Evolutionary conservation across 1,140 invertebrate genomes (phyloP), one percentile per base, ranked within the genome.

Genomic region (Macrocentrus cingulum): DNA sequence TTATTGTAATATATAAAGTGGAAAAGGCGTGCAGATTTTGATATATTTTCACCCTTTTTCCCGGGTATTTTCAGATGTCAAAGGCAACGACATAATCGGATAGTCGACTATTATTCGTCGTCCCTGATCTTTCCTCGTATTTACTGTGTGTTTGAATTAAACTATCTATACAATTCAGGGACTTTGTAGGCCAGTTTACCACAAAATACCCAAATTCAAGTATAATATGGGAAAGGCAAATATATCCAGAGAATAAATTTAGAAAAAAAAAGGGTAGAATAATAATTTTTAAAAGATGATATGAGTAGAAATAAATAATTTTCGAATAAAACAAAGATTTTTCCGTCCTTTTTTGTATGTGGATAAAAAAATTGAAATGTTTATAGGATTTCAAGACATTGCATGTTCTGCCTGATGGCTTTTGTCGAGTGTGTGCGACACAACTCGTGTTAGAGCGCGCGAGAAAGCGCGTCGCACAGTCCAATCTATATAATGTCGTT

Each of bases 201-300:
- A 32, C 3, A 8, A 50, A 29, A 50, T 29, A 32, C n/a, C 2
- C 49, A n/a, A 13, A 51, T 51, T 51, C 49, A 34, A 36, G 29
- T 45, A 32, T 56, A 32, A 46, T 56, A 56, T 56, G 54, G 54
- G 54, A 56, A 56, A 56, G 41, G 54, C 54, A 56, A 56, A 56
- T 56, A 56, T 4, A 11, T 13, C n/a, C 13, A 25, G 23, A 46
- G 18, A 19, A 29, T 54, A 23, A 19, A 1, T 20, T 2, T 9
- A 8, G 32, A 15, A 51, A 32, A 32, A 4, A 32, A 13, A 18
- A 11, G 11, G 5, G 22, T 32, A 34, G 22, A 19, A 36, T 34
- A 4, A 51, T 51, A 32, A 11, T n/a, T 19, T 15, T 16, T 36
- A 20, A 4, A n/a, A n/a, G n/a, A n/a, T n/a, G n/a, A n/a, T n/a